Percentiles rank a stretch among this genome's conserved stretches.
phyloP scores from a whole-genome alignment of 1,140 invertebrate species.

The Heterodera schachtii region DNA sequence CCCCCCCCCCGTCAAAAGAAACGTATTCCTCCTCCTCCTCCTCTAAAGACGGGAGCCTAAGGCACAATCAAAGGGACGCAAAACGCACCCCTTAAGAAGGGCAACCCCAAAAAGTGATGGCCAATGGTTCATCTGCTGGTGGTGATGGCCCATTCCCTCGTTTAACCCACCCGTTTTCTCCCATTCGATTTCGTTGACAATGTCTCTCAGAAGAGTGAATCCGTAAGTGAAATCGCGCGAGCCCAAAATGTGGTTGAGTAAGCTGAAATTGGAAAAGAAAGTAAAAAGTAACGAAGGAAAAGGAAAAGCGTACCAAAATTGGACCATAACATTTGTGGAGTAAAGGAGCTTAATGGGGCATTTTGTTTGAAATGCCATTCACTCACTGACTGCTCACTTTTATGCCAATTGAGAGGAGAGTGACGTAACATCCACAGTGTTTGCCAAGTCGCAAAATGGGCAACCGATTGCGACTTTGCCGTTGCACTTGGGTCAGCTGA shows the following conservation, averaged over 20 bases:
- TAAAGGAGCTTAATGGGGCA: slow-evolving; percentile 58
- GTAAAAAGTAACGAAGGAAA: not conserved
- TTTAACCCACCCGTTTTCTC: slow-evolving; percentile 51
- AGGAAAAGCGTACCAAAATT: slow-evolving; percentile 46
- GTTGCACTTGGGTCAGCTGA: slow-evolving; percentile 62
- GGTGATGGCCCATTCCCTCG: no score
- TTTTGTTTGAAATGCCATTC: not conserved
- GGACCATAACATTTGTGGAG: slow-evolving; percentile 63
- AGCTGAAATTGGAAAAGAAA: slow-evolving; percentile 19
- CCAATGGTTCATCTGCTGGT: no score
- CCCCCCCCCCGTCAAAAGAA: no score
- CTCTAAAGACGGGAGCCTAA: no score
- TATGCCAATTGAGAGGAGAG: slow-evolving; percentile 64
- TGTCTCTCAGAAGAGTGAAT: slow-evolving; percentile 60
- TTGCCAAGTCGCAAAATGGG: slow-evolving; percentile 53
- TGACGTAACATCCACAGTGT: slow-evolving; percentile 65
- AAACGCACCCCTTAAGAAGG: no score
- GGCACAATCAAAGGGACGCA: no score
- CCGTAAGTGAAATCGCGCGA: slow-evolving; percentile 64
- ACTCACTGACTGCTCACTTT: slow-evolving; percentile 46
- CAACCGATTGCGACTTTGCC: slow-evolving; percentile 52
- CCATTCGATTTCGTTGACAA: slow-evolving; percentile 65
- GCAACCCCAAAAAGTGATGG: no score
- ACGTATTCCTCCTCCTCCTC: no score
- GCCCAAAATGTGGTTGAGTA: slow-evolving; percentile 64